Conservation (phyloP, 2,888 invertebrate genomes). For the Lingula anatina region DNA sequence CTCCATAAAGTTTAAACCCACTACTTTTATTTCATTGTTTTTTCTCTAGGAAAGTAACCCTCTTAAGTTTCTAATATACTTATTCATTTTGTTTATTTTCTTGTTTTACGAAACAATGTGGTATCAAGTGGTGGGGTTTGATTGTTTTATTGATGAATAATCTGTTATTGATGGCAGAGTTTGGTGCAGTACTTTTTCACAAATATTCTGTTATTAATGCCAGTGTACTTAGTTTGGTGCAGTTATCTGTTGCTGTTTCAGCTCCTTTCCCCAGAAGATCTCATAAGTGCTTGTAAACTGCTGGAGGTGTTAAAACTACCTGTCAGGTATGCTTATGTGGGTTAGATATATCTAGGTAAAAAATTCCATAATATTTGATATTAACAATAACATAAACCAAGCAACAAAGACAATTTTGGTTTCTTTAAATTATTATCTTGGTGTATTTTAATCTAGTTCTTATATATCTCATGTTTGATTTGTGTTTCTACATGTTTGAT, state of each 20-base stretch:
- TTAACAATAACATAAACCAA: too few species aligned
- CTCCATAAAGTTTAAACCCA: too few species aligned
- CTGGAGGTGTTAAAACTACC: slow-evolving; percentile 48
- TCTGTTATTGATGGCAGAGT: too few species aligned
- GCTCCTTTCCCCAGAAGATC: slow-evolving; percentile 93
- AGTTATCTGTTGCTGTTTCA: slow-evolving; percentile 21
- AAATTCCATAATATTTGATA: background rate
- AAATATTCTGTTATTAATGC: too few species aligned
- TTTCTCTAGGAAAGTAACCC: too few species aligned
- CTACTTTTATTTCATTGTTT: too few species aligned
- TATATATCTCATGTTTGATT: too few species aligned
- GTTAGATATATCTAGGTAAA: background rate
- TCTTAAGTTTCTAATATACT: too few species aligned
- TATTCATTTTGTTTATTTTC: slow-evolving; percentile 47
- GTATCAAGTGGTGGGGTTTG: slow-evolving; percentile 84
- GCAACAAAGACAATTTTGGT: background rate
- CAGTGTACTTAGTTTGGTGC: slow-evolving; percentile 1
- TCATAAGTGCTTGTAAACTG: slow-evolving; percentile 76
- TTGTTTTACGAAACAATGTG: slow-evolving; percentile 96
- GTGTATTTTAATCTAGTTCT: too few species aligned
- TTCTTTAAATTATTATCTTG: background rate
- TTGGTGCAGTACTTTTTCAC: too few species aligned
- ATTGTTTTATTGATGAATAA: too few species aligned
- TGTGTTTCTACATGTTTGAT: background rate
- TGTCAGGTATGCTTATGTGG: slow-evolving; percentile 47